Evolutionary conservation across 2,797 vertebrate species (phyloP), one percentile per base, ranked within the genome.

Genomic region (Clamator glandarius): DNA sequence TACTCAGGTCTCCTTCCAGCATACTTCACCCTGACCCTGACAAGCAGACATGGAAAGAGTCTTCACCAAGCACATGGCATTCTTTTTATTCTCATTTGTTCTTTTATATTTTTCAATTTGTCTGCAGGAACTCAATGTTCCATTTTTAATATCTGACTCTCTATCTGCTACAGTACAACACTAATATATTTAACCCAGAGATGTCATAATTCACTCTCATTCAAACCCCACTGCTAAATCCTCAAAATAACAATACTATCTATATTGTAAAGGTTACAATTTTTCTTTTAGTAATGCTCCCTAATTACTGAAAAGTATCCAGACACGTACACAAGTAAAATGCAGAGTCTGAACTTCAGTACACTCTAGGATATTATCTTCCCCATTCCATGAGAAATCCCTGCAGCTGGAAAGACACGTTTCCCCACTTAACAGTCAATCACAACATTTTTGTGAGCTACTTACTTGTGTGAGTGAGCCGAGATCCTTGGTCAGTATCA

Each of bases 401-500:
- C 41, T 51, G 24, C 20, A 74, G 26, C 6, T 81, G 48, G 57
- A 36, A 80, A 41, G 35, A 76, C 7, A 11, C 4, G 39, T 39
- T 63, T 46, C 7, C 16, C 11, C 9, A 23, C 19, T 73, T 48
- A 78, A 15, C 17, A 79, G 24, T 25, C 31, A 44, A 12, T 48
- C 28, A 41, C 12, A 58, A 6, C 11, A 33, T 24, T 57, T 70
- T 57, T 42, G 3, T 42, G 18, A 79, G n/a, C 20, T 87, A 98
- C 99, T 99, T 97, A 99, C 99, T 99, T 75, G 98, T 99, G 67
- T 99, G 99, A 74, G 98, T 98, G 62, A 99, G 98, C 67, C 98
- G 98, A 96, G 99, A 99, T 62, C 99, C 99, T 84, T 98, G 98
- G 84, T 97, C 98, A 12, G 98, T 99, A 94, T 98, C 98, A 2